A percentile compares a stretch with the other conserved stretches of the same genome.
Evolutionary conservation across 1,140 invertebrate species (phyloP).

Genomic region (Antheraea mylitta): DNA sequence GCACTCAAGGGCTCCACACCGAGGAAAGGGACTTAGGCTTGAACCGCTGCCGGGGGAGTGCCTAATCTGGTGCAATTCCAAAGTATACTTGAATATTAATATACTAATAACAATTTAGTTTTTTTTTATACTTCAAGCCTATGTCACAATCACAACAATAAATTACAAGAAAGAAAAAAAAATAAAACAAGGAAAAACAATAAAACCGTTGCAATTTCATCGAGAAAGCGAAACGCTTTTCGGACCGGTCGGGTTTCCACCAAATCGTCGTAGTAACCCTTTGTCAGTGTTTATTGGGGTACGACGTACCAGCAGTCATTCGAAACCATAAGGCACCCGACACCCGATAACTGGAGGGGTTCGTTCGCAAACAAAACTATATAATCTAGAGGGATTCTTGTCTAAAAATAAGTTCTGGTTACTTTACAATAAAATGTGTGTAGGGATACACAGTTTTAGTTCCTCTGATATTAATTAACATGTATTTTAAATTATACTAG

Average conservation of each 20-base stretch:
- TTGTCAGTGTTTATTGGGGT: conserved; percentile 37
- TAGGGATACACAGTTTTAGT: too few relatives aligned
- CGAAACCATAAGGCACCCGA: conserved; percentile 22
- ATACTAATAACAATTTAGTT: too few relatives aligned
- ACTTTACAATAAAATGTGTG: neutral
- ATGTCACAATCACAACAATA: neutral
- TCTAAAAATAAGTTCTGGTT: conserved; percentile 13
- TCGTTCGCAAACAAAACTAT: conserved; percentile 28
- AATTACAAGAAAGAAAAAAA: neutral
- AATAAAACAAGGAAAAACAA: conserved; percentile 4
- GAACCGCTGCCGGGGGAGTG: too few relatives aligned
- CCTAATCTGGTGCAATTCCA: too few relatives aligned
- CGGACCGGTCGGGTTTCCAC: conserved; percentile 21
- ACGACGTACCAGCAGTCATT: conserved; percentile 11
- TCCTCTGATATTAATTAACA: too few relatives aligned
- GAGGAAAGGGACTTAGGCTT: too few relatives aligned
- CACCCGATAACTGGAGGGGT: conserved; percentile 16
- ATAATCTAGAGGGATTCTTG: conserved; percentile 6
- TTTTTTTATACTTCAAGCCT: too few relatives aligned
- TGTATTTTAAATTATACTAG: too few relatives aligned
- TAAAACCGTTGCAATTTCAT: conserved; percentile 14
- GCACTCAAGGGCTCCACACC: too few relatives aligned
- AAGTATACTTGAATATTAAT: too few relatives aligned
- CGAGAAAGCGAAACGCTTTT: conserved; percentile 11
- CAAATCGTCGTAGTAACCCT: conserved; percentile 26